phyloP scores from a whole-genome alignment of 2,888 invertebrate genomes.

The Sminthurinus aureus region DNA sequence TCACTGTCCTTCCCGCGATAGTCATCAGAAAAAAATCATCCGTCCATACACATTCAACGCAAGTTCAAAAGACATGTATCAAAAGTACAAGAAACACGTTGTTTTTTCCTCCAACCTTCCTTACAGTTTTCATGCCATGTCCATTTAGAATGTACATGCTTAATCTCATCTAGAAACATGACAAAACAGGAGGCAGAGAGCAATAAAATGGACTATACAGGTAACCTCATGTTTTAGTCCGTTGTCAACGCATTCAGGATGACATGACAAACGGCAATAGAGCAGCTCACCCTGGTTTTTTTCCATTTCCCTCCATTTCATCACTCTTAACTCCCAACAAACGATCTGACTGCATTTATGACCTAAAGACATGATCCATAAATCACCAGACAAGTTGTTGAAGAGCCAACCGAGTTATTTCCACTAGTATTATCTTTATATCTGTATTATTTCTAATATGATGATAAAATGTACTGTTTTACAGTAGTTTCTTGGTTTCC shows the following conservation, averaged over 20 bases:
- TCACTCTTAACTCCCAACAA: not conserved
- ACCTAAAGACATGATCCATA: not conserved
- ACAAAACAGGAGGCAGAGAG: not conserved
- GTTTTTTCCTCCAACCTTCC: not conserved
- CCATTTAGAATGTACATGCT: not conserved
- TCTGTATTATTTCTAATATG: too few relatives aligned
- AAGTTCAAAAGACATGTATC: not conserved
- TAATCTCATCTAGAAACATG: not conserved
- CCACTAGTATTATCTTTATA: not conserved
- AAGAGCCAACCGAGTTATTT: too few relatives aligned
- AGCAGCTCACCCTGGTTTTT: slow-evolving; percentile 16
- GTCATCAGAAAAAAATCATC: slow-evolving; percentile 26
- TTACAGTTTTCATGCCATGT: not conserved
- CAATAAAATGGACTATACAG: not conserved
- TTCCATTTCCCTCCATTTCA: too few relatives aligned
- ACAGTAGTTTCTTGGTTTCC: too few relatives aligned
- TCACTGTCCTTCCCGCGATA: slow-evolving; percentile 43
- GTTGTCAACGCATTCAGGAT: not conserved
- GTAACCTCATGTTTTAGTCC: slow-evolving; percentile 19
- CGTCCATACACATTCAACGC: not conserved
- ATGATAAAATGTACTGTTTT: too few relatives aligned
- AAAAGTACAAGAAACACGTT: not conserved
- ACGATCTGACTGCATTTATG: slow-evolving; percentile 3
- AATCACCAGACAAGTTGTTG: not conserved
- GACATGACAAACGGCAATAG: slow-evolving; percentile 31